Percentiles rank a stretch among this genome's conserved stretches.
Conservation (phyloP, 2,797 vertebrate species). For the Bradypodion ventrale region DNA sequence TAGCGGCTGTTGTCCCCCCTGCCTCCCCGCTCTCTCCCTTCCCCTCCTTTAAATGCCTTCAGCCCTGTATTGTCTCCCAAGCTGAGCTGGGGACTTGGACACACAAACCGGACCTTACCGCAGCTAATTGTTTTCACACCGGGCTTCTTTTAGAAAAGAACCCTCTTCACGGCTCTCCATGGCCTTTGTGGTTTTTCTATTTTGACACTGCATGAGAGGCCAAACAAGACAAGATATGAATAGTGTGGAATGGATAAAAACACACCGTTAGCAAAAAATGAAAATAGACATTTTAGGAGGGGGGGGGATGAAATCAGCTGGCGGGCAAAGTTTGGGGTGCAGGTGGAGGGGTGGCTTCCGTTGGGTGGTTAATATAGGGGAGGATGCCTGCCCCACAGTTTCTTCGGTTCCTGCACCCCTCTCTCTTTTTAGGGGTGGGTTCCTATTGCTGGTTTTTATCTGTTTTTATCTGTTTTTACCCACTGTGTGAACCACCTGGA, state of each 20-base stretch:
- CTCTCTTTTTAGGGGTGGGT: too few species aligned
- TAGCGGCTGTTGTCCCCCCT: slow-evolving; percentile 53
- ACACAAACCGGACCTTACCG: neutral
- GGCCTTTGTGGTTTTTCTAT: neutral
- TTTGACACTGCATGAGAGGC: neutral
- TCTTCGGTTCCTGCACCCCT: too few species aligned
- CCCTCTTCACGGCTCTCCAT: too few species aligned
- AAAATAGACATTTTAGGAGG: neutral
- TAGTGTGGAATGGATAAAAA: neutral
- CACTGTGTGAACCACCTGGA: too few species aligned
- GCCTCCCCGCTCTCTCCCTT: slow-evolving; percentile 18
- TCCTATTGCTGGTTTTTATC: too few species aligned
- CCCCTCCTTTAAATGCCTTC: slow-evolving; percentile 29
- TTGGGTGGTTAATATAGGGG: too few species aligned
- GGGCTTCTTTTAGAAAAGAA: too few species aligned
- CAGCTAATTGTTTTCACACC: neutral
- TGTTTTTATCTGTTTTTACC: too few species aligned
- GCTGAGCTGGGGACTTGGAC: slow-evolving; percentile 2
- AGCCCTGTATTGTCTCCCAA: neutral
- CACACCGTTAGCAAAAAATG: neutral
- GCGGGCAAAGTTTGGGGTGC: too few species aligned
- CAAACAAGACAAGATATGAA: neutral
- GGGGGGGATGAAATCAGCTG: too few species aligned
- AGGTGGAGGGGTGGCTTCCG: too few species aligned
- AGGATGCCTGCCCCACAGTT: too few species aligned